Evolutionary conservation across 2,888 invertebrate genomes (phyloP).

Genomic region (Beris chalybata): DNA sequence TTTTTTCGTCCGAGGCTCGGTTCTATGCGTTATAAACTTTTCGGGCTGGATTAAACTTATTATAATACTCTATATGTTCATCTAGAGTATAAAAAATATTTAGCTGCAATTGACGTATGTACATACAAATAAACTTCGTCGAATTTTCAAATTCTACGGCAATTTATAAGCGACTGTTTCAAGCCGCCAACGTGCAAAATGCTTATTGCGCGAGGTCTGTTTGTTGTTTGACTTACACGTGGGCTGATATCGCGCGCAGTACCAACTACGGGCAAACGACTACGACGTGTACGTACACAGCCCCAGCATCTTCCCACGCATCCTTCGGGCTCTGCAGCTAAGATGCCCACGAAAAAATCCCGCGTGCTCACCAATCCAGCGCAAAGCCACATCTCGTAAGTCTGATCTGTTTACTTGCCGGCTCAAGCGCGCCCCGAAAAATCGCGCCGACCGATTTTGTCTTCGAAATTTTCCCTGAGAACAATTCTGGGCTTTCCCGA

Average conservation of each 20-base stretch:
- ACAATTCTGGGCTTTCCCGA: too few species aligned
- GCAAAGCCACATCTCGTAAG: constrained; percentile 13
- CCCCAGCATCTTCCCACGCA: constrained; percentile 33
- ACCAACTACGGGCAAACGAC: constrained; percentile 5
- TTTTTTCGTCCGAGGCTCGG: too few species aligned
- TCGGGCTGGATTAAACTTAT: too few species aligned
- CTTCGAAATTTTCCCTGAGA: too few species aligned
- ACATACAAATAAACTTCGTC: too few species aligned
- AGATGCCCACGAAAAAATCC: constrained; percentile 28
- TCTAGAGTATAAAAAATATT: too few species aligned
- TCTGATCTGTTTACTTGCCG: constrained; percentile 33
- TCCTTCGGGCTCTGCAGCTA: constrained; percentile 15
- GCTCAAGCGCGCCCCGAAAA: constrained; percentile 29
- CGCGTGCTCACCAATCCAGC: constrained; percentile 27
- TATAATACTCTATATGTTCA: too few species aligned
- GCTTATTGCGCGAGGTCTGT: constrained; percentile 31
- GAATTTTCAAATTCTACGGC: neutral
- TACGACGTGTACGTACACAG: constrained; percentile 25
- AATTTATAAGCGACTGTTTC: constrained; percentile 34
- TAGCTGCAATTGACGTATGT: too few species aligned
- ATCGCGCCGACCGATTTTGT: neutral
- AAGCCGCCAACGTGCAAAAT: constrained; percentile 35
- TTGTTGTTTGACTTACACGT: constrained; percentile 32
- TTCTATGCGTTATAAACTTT: too few species aligned
- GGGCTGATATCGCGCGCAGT: constrained; percentile 31